phyloP scores from a whole-genome alignment of 2,888 invertebrate genomes.

The Amphipoea lucens region DNA sequence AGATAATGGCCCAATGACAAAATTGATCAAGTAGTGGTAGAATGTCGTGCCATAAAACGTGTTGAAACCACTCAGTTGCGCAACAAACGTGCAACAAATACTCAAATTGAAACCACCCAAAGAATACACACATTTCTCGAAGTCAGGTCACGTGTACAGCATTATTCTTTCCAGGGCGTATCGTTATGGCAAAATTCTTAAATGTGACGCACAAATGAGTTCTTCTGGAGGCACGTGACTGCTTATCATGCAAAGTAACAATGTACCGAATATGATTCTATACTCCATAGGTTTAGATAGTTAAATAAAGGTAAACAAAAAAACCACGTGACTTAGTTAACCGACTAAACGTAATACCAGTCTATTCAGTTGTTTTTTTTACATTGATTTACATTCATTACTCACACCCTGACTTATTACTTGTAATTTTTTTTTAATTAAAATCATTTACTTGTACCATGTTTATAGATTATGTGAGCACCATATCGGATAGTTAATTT shows the following conservation, averaged over 20 bases:
- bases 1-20: not conserved
- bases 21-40: too few species aligned
- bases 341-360: too few species aligned
- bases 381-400: too few species aligned
- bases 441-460: too few species aligned
- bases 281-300: too few species aligned
- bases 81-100: slow-evolving; percentile 4
- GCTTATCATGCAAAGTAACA: slow-evolving; percentile 50
- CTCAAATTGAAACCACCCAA: slow-evolving; percentile 24
- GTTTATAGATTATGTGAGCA: too few species aligned
- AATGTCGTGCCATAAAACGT: not conserved
- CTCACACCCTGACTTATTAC: too few species aligned
- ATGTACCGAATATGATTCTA: not conserved
- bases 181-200: slow-evolving; percentile 52
- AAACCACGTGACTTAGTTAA: too few species aligned
- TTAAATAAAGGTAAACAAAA: too few species aligned
- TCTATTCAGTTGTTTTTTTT: too few species aligned
- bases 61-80: not conserved
- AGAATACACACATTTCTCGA: slow-evolving; percentile 7
- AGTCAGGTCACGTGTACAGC: slow-evolving; percentile 49
- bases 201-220: slow-evolving; percentile 60
- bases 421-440: too few species aligned
- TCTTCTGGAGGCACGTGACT: slow-evolving; percentile 46
- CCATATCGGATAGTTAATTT: too few species aligned
- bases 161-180: slow-evolving; percentile 51